These are phyloP conservation scores for Mastacembelus armatus DNA, from an alignment of 2,797 vertebrate genomes.

Conservation along the genomic window DNA sequence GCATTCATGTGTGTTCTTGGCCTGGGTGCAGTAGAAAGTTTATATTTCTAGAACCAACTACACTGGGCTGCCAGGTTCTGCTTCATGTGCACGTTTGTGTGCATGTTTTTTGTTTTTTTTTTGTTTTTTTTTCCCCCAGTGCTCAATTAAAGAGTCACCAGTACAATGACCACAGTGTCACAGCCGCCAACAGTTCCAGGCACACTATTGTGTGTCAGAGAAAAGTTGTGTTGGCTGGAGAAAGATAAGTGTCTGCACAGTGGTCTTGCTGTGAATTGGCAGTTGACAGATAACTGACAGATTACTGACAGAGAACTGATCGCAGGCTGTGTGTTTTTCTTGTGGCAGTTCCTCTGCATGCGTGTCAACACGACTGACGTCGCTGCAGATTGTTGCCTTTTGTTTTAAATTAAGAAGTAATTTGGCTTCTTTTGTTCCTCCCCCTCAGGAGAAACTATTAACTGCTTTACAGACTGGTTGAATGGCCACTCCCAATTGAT, in stretches of 20 bases:
- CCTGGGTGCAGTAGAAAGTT: constrained; percentile 4
- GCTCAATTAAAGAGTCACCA: constrained; percentile 67
- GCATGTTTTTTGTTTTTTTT: constrained; percentile 48
- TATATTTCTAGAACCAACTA: constrained; percentile 19
- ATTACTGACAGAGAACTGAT: constrained; percentile 24
- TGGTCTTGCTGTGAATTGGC: constrained; percentile 65
- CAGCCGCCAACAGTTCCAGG: constrained; percentile 73
- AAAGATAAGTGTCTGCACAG: constrained; percentile 56
- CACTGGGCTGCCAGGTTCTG: constrained; percentile 2
- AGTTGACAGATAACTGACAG: constrained; percentile 51
- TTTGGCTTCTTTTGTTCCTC: too few relatives aligned
- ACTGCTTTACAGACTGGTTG: neutral
- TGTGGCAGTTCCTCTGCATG: neutral
- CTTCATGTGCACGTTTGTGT: too few relatives aligned
- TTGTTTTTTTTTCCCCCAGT: constrained; percentile 65
- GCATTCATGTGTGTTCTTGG: neutral
- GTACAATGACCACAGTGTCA: constrained; percentile 80
- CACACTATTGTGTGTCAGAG: constrained; percentile 73
- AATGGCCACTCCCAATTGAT: constrained; percentile 25
- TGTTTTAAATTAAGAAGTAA: neutral
- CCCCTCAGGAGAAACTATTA: too few relatives aligned
- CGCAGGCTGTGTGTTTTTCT: constrained; percentile 2
- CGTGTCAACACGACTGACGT: constrained; percentile 11
- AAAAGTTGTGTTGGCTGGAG: constrained; percentile 53
- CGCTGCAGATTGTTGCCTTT: neutral